Base-by-base conservation (phyloP, 2,113 vertebrate species). In the Pelodiscus sinensis region DNA sequence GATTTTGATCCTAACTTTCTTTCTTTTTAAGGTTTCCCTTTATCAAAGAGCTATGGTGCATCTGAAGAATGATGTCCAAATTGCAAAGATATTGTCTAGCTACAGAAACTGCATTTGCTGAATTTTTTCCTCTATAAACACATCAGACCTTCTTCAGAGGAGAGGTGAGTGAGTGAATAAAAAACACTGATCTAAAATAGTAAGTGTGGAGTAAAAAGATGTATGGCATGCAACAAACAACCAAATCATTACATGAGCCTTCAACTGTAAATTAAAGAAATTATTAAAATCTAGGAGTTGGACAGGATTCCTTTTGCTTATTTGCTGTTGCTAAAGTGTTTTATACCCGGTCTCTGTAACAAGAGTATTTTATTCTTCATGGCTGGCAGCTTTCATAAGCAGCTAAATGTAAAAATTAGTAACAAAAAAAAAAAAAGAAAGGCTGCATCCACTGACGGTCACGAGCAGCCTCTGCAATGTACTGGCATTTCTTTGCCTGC, bases 401-500 rank as follows among this genome's bases (percentile, higher is more conserved):
- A 52, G 29, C 8, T 83, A 84, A 87, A 75, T 77, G 27, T 77
- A 60, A 60, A 68, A 25, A 35, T 38, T 58, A 35, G 21, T 25
- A 10, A 6, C 12, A 54, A 55, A 81, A 78, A 89, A 81, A 78
- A 89, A 65, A 56, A 77, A 73, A 56, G 31, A 87, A 87, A 44
- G 55, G 16, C 54, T 84, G 15, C 55, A n/a, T 60, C 24, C 22
- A 71, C 52, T 55, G n/a, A n/a, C 90, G 68, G 80, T 80, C 55
- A n/a, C n/a, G 56, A 78, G 65, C 50, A 22, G 68, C 87, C 81
- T 93, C 88, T 79, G 62, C 35, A 83, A 68, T 31, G 58, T 82
- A 84, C 38, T 89, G 86, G 68, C 80, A 51, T 92, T 83, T 84
- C 79, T 83, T 88, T 88, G 79, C 75, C 71, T 58, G 87, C 85